Base-by-base conservation (phyloP, 2,797 vertebrate genomes). In the Sebastes umbrosus region DNA sequence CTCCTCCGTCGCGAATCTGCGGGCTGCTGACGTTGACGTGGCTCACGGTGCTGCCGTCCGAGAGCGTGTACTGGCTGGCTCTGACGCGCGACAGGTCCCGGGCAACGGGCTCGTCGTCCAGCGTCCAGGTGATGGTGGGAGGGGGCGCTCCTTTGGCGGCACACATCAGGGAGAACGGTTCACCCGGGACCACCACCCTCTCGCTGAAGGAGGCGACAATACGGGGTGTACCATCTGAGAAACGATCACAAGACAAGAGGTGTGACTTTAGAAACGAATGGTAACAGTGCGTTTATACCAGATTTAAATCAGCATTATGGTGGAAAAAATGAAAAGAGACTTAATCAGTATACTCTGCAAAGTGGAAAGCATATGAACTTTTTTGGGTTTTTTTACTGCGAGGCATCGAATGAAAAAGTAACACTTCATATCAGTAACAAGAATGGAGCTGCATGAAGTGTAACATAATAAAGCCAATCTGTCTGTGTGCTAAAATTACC, bases 181-280 rank as follows among this genome's bases (percentile, higher is more conserved):
- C 98, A 27, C 98, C 98, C 0, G 98, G 98, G 84, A 97, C 97
- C 76, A 99, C 98, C 87, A 99, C 98, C 73, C 97, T 97, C 94
- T 99, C 98, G 50, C 98, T 99, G 96, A 99, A 99, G 93, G 98
- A 99, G 12, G 97, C 97, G 73, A 99, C 93, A 50, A 99, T 99
- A 77, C 98, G 97, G 60, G 98, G 98, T 4, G 98, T 99, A 81
- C 98, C 98, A 77, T 99, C 98, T 99, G 82, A 72, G 25, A 59
- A 64, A 52, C 16, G 79, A 59, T 22, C 20, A 43, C 2, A 32
- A 31, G 4, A 2, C 16, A 16, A 75, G 27, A 68, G 11, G 36
- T 63, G 25, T 74, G 66, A 46, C 34, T 65, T 20, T 54, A 57
- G 24, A 60, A 62, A 67, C 6, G 36, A 55, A 36, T 12, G 13